Conservation (phyloP, 2,113 vertebrate genomes). For the Pteropus alecto region DNA sequence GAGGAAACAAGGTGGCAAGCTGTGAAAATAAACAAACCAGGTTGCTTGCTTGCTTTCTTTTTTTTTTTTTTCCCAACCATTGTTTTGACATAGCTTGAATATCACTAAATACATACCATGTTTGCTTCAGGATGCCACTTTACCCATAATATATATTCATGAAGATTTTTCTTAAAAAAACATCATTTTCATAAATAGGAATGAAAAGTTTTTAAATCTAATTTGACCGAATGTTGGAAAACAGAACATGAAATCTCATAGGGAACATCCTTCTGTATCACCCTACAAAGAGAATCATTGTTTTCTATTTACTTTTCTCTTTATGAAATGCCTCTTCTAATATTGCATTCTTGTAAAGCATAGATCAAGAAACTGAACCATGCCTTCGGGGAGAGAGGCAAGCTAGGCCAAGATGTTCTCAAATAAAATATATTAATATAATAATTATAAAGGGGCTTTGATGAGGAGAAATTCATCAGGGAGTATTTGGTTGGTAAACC, state of each 20-base stretch:
- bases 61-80: neutral
- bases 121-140: constrained; percentile 6
- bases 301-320: constrained; percentile 55
- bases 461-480: constrained; percentile 24
- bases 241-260: constrained; percentile 19
- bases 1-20: neutral
- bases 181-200: constrained; percentile 31
- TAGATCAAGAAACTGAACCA: constrained; percentile 43
- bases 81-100: neutral
- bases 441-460: constrained; percentile 52
- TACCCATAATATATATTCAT: constrained; percentile 28
- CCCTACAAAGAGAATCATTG: constrained; percentile 58
- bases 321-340: constrained; percentile 42
- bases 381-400: constrained; percentile 6
- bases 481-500: constrained; percentile 14
- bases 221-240: constrained; percentile 60
- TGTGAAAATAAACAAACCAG: neutral
- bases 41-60: neutral
- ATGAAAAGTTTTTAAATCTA: constrained; percentile 53
- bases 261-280: constrained; percentile 52
- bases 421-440: constrained; percentile 62
- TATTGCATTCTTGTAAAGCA: constrained; percentile 55
- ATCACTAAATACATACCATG: neutral
- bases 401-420: constrained; percentile 37
- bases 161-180: constrained; percentile 55